Conservation (phyloP, 2,888 invertebrate genomes). For the Acleris sparsana region DNA sequence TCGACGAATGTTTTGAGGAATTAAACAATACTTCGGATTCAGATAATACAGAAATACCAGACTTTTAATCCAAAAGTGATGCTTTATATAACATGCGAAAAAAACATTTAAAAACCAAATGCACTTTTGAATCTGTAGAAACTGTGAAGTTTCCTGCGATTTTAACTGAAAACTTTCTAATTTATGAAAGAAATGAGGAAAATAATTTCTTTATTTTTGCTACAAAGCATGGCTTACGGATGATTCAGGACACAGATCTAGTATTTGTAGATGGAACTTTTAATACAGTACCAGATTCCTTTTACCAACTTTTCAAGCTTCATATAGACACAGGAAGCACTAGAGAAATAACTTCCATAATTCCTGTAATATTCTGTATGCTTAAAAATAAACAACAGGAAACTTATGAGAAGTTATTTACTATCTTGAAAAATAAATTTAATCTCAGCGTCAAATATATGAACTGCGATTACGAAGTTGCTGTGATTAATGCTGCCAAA, state of each 20-base stretch:
- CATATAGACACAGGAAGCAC: slow-evolving; percentile 5
- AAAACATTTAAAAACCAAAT: not conserved
- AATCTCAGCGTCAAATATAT: not conserved
- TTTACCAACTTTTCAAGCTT: not conserved
- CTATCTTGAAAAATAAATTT: not conserved
- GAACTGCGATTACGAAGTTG: slow-evolving; percentile 2
- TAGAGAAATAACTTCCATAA: not conserved
- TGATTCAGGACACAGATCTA: not conserved
- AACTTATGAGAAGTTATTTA: not conserved
- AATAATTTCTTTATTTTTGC: not conserved
- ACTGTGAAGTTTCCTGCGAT: slow-evolving; percentile 2
- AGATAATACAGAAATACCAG: too few species aligned
- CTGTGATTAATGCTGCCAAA: not conserved
- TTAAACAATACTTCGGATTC: too few species aligned
- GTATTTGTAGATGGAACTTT: slow-evolving; percentile 1
- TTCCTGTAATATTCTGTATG: not conserved
- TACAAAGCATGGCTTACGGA: not conserved
- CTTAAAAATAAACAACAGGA: not conserved
- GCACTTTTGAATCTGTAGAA: not conserved
- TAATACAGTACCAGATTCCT: not conserved
- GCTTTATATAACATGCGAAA: not conserved
- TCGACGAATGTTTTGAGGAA: too few species aligned
- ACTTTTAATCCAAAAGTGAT: not conserved
- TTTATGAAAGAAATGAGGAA: not conserved
- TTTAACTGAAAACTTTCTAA: not conserved